Conservation (phyloP, 2,113 vertebrate genomes). For the Cisticola juncidis region DNA sequence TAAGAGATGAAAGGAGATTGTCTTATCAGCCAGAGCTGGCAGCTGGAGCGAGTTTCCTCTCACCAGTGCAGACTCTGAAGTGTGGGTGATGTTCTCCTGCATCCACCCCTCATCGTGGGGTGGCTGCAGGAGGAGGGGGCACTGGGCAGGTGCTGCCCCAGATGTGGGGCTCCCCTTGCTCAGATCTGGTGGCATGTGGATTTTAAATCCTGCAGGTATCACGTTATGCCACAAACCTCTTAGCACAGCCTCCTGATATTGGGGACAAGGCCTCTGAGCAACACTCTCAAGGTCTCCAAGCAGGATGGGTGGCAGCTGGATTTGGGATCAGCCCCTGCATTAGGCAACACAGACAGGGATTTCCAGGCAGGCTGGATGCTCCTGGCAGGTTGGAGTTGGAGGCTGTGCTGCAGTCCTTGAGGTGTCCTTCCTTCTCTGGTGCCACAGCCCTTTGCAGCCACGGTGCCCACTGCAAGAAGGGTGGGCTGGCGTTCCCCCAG, state of each 20-base stretch:
- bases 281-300: background rate
- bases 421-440: background rate
- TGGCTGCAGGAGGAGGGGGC: background rate
- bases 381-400: background rate
- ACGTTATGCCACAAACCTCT: background rate
- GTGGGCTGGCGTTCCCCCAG: background rate
- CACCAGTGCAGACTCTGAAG: background rate
- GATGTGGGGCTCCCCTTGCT: background rate
- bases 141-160: background rate
- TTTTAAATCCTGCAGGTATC: background rate
- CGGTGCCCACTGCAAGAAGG: background rate
- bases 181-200: background rate
- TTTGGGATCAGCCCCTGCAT: background rate
- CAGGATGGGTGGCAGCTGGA: background rate
- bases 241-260: background rate
- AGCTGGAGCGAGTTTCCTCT: background rate
- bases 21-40: constrained; percentile 11
- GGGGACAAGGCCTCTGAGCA: background rate
- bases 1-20: constrained; percentile 15
- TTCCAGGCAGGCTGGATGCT: background rate
- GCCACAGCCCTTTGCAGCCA: background rate
- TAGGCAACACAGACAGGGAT: background rate
- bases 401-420: rapidly evolving
- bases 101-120: background rate
- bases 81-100: background rate